Base-by-base conservation (phyloP, 1,140 invertebrate species). In the Riptortus pedestris region DNA sequence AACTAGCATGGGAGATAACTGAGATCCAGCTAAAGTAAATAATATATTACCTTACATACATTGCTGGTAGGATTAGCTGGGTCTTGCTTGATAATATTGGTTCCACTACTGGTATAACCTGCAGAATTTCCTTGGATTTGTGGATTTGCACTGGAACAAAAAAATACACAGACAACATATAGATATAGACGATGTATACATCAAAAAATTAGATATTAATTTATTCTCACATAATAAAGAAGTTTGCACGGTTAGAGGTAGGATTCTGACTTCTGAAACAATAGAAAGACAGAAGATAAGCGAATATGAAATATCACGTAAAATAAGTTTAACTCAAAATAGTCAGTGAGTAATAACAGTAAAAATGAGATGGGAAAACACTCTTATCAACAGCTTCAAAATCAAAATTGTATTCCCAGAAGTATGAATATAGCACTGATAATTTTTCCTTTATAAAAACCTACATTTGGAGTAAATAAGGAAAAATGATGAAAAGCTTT, bases 41-140 rank as follows among this genome's bases (percentile, higher is more conserved):
- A 55, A 55, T 2, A 24, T 24, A 24, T 68, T 63, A 69, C 68
- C 73, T 69, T 70, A 52, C 69, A 69, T 18, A 69, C 68, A 66
- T 67, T 69, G 33, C 48, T 65, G 7, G 64, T 55, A 11, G 31
- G n/a, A 57, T 62, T 67, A 3, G 31, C 45, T 29, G 67, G 55
- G 55, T 67, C 67, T 20, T 38, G 57, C 52, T 68, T 68, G 0
- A 68, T 68, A 48, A 68, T 68, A 29, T 59, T 63, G 24, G 38
- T 55, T 16, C 31, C 62, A 45, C 16, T 45, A 18, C 24, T 48
- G 45, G 60, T 66, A 52, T 67, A 67, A 26, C 57, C 33, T 24
- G 48, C 60, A 18, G 60, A 12, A 45, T 28, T 66, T n/a, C 48
- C 64, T 58, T 67, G 68, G 48, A 69, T 65, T 29, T 63, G 61